A percentile compares a stretch with the other conserved stretches of the same genome.
Conservation (phyloP, 35 echinoderm and acorn worm genomes). For the Anneissia japonica region DNA sequence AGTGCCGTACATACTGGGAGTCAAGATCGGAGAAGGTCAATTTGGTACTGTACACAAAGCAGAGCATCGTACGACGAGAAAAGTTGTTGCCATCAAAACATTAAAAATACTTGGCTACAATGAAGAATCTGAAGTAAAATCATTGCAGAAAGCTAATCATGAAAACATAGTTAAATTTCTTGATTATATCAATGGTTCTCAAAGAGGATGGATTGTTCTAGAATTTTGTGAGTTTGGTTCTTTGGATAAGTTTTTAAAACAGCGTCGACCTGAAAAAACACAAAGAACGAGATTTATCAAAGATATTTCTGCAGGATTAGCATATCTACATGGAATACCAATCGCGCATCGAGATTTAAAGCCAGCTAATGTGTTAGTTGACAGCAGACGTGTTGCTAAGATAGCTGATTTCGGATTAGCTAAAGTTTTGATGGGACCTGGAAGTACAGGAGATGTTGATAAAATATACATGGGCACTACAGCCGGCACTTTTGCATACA, state of each 20-base stretch:
- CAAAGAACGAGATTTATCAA: not conserved
- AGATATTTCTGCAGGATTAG: not conserved
- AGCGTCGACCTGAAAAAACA: not conserved
- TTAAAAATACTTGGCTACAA: not conserved
- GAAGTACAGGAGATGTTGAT: not conserved
- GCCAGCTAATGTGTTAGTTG: not conserved
- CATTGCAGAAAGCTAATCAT: not conserved
- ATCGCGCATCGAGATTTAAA: not conserved
- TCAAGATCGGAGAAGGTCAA: not conserved
- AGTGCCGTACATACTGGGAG: not conserved
- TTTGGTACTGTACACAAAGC: not conserved
- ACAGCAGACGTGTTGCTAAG: not conserved
- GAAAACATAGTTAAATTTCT: not conserved
- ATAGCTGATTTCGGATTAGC: not conserved
- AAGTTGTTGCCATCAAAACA: not conserved
- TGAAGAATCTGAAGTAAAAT: not conserved
- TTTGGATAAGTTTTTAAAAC: not conserved
- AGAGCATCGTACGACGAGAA: not conserved
- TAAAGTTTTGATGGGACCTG: not conserved
- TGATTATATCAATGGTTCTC: not conserved
- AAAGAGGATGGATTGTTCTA: not conserved
- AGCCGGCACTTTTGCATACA: too few species aligned
- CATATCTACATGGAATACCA: not conserved
- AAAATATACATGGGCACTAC: not conserved
- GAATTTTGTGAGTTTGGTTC: not conserved